Conservation (phyloP, 2,113 vertebrate species). For the Crypturellus undulatus region DNA sequence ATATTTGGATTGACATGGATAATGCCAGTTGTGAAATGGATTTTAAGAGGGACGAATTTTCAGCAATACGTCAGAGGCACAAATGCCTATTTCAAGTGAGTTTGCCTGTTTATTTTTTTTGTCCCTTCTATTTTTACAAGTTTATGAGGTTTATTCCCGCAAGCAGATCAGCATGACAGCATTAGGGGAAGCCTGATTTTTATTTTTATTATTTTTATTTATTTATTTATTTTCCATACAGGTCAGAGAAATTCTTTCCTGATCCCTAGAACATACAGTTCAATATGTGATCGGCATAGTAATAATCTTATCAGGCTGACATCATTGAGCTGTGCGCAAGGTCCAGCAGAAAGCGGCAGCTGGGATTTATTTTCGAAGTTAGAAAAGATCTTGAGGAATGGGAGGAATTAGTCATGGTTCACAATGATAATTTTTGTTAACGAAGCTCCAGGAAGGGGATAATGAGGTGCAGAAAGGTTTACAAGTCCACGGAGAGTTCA, state of each 20-base stretch:
- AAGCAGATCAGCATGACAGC: background rate
- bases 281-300: conserved; percentile 1
- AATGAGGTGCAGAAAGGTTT: conserved; percentile 48
- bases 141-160: background rate
- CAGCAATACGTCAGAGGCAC: background rate
- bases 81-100: background rate
- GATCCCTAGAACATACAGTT: background rate
- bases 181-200: background rate
- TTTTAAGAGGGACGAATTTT: background rate
- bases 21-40: background rate
- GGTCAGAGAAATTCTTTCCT: background rate
- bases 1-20: background rate
- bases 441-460: conserved; percentile 16
- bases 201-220: background rate
- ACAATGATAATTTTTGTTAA: conserved; percentile 60
- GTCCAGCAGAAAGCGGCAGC: conserved; percentile 34
- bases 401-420: conserved; percentile 55
- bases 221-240: background rate
- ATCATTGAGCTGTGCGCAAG: conserved; percentile 12
- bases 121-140: background rate
- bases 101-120: background rate
- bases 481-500: conserved; percentile 13
- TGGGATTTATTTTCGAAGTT: conserved; percentile 70
- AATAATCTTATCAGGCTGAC: conserved; percentile 36
- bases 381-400: conserved; percentile 20